A percentile compares a stretch with the other conserved stretches of the same genome.
phyloP scores from a whole-genome alignment of 2,888 invertebrate genomes.

The Stenodema calcarata region DNA sequence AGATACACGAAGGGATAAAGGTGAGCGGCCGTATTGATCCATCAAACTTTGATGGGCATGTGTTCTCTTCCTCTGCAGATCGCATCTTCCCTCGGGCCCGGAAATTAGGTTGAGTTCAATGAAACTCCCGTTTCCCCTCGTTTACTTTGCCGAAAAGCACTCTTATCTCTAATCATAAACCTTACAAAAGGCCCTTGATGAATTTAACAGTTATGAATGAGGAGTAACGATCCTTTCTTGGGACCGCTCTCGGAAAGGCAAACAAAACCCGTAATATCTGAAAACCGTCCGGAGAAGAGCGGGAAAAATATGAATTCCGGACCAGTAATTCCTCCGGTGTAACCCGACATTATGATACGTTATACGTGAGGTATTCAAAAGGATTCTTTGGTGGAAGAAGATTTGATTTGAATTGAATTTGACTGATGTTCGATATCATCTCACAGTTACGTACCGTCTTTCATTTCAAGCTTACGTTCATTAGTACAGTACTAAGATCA shows the following conservation, averaged over 20 bases:
- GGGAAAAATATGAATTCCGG: not conserved
- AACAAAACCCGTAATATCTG: not conserved
- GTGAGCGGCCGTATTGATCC: constrained; percentile 46
- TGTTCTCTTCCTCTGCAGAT: constrained; percentile 46
- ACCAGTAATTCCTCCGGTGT: not conserved
- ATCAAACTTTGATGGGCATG: constrained; percentile 50
- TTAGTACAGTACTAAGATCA: too few species aligned
- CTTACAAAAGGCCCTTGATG: constrained; percentile 17
- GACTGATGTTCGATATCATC: too few species aligned
- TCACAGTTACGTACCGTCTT: too few species aligned
- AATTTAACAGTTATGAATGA: constrained; percentile 36
- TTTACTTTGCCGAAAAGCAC: constrained; percentile 10
- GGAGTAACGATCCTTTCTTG: constrained; percentile 1
- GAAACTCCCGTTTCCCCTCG: constrained; percentile 1
- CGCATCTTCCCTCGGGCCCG: constrained; percentile 35
- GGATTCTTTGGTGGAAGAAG: too few species aligned
- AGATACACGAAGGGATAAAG: constrained; percentile 35
- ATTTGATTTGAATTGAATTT: too few species aligned
- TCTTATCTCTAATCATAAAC: constrained; percentile 24
- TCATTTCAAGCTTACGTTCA: too few species aligned
- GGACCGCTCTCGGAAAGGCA: not conserved
- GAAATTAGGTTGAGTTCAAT: constrained; percentile 42
- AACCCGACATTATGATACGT: too few species aligned
- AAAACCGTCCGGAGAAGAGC: not conserved
- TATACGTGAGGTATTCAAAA: too few species aligned